Conservation (phyloP, 2,113 vertebrate genomes). For the Gobio gobio region DNA sequence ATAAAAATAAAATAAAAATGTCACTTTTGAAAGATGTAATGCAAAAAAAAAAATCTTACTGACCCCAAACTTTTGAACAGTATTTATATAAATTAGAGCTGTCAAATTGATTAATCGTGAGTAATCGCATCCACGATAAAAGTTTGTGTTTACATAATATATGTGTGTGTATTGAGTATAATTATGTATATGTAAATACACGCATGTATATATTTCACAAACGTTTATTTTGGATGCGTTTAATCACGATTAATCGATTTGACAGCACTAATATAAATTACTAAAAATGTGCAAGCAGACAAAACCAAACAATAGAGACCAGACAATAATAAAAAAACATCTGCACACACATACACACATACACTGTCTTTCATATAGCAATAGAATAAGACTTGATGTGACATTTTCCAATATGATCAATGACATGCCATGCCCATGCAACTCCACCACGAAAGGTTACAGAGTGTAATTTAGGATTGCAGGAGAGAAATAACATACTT, state of each 20-base stretch:
- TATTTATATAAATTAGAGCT: not conserved
- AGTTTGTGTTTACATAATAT: too few species aligned
- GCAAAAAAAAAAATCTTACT: not conserved
- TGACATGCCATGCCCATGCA: conserved; percentile 36
- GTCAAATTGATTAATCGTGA: too few species aligned
- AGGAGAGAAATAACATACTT: conserved; percentile 43
- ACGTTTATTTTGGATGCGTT: too few species aligned
- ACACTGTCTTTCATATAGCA: not conserved
- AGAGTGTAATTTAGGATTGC: not conserved
- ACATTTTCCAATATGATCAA: not conserved
- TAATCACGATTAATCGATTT: too few species aligned
- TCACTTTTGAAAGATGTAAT: not conserved
- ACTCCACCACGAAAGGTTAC: not conserved
- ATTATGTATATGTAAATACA: too few species aligned
- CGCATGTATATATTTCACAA: too few species aligned
- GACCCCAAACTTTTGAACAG: not conserved
- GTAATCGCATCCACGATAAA: too few species aligned
- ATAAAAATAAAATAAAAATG: not conserved
- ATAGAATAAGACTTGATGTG: not conserved
- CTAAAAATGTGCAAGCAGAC: conserved; percentile 2
- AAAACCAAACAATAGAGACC: conserved; percentile 7
- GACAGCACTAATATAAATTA: not conserved
- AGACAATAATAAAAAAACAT: not conserved
- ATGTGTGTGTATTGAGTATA: too few species aligned
- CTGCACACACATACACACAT: conserved; percentile 3